A percentile compares a stretch with the other conserved stretches of the same genome.
These are phyloP conservation scores for Ganaspis sp. DNA, from an alignment of 1,140 invertebrate genomes.

Conservation along the genomic window DNA sequence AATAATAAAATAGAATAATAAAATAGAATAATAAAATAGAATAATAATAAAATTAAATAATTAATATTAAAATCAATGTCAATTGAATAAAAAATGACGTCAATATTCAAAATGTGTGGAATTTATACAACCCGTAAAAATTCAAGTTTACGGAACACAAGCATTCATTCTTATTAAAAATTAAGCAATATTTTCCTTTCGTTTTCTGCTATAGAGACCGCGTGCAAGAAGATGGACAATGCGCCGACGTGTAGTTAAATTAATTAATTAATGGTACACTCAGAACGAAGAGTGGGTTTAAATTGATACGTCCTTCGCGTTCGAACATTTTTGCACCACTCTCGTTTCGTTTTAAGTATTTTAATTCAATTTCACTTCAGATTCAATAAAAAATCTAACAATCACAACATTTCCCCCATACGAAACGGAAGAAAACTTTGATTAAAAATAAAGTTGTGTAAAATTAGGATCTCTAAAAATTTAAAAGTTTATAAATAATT, in stretches of 20 bases:
- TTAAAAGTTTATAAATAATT: too few relatives aligned
- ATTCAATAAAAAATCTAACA: neutral
- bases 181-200: slow-evolving; percentile 55
- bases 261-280: slow-evolving; percentile 76
- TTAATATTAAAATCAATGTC: too few relatives aligned
- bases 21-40: too few relatives aligned
- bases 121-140: neutral
- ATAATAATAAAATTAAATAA: too few relatives aligned
- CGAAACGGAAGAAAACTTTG: neutral
- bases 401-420: neutral
- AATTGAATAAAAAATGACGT: too few relatives aligned
- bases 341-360: slow-evolving; percentile 39
- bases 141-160: neutral
- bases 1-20: too few relatives aligned
- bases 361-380: neutral
- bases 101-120: too few relatives aligned
- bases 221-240: slow-evolving; percentile 67
- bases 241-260: slow-evolving; percentile 74
- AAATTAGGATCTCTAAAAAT: too few relatives aligned
- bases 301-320: slow-evolving; percentile 76
- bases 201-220: slow-evolving; percentile 52
- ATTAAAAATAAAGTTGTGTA: too few relatives aligned
- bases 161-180: slow-evolving; percentile 26
- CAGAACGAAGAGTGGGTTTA: slow-evolving; percentile 71
- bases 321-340: slow-evolving; percentile 66